phyloP scores from a whole-genome alignment of 2,888 invertebrate species.

The Epirrhoe tristata region DNA sequence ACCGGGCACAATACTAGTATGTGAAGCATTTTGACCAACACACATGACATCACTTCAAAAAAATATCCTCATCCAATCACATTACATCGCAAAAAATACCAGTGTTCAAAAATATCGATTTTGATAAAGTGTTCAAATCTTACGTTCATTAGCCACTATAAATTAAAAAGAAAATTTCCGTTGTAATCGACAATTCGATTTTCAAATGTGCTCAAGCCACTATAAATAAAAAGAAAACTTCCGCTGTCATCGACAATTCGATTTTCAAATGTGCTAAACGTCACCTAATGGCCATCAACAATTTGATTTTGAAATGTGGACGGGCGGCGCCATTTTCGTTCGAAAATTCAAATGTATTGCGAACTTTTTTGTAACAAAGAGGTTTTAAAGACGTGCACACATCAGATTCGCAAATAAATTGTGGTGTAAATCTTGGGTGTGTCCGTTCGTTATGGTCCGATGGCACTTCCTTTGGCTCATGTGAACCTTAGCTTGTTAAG shows the following conservation, averaged over 20 bases:
- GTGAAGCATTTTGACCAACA: constrained; percentile 68
- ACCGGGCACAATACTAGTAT: constrained; percentile 72
- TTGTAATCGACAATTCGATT: background rate
- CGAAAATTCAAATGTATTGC: background rate
- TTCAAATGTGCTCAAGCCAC: background rate
- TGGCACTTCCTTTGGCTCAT: constrained; percentile 67
- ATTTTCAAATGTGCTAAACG: background rate
- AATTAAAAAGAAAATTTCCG: background rate
- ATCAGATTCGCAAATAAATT: constrained; percentile 73
- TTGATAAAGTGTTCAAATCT: background rate
- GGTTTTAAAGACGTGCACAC: constrained; percentile 66
- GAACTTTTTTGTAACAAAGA: constrained; percentile 21
- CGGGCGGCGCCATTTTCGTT: constrained; percentile 13
- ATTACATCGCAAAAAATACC: background rate
- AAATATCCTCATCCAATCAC: constrained; percentile 18
- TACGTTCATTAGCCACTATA: background rate
- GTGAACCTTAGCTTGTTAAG: constrained; percentile 74
- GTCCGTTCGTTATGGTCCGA: constrained; percentile 65
- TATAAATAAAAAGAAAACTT: background rate
- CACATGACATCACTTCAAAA: constrained; percentile 49
- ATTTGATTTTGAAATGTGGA: constrained; percentile 13
- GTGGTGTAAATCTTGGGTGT: constrained; percentile 77
- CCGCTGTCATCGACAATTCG: background rate
- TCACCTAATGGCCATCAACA: constrained; percentile 19
- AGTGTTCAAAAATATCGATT: background rate